Base-by-base conservation (phyloP, 2,113 vertebrate genomes). In the Leucoraja erinaceus region DNA sequence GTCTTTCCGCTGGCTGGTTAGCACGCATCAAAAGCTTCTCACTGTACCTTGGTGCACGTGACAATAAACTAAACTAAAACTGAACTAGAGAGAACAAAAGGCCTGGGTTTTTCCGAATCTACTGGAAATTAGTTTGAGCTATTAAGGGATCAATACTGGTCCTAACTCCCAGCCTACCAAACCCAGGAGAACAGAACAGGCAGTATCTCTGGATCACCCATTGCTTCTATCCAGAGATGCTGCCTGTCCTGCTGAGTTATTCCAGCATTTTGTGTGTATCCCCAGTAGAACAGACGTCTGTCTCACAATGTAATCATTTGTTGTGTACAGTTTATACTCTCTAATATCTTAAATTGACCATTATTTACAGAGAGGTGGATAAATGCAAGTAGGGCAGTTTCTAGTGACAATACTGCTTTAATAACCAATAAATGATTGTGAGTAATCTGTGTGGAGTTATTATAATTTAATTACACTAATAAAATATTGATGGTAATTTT, bases 401-500 rank as follows among this genome's bases (percentile, higher is more conserved):
- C 22, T 72, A 1, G 38, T 72, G 18, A 74, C 90, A 91, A 72
- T 91, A 22, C 33, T 91, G 20, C 63, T 74, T 72, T 72, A 74
- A 72, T 72, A 91, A 54, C 68, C 90, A 91, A 47, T 91, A 72
- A 91, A 91, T 72, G 66, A 91, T 91, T 38, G 90, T 31, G 38
- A 91, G 66, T 91, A 91, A 91, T 91, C 90, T 91, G 31, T 54
- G 68, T 47, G 68, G 90, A 91, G 66, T 91, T 90, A 90, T 90
- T 91, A 74, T 91, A 91, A 70, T 91, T 72, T 54, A 91, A 91
- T 91, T 91, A 47, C 68, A 74, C 90, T 28, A 91, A 91, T 91
- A 91, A 74, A 91, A 88, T 72, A 91, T 90, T 72, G 90, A 74
- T 90, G 61, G 86, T 90, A 90, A 90, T 90, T 90, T 90, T 90